Conservation (phyloP, 2,888 invertebrate genomes). For the Esperia sulphurella region DNA sequence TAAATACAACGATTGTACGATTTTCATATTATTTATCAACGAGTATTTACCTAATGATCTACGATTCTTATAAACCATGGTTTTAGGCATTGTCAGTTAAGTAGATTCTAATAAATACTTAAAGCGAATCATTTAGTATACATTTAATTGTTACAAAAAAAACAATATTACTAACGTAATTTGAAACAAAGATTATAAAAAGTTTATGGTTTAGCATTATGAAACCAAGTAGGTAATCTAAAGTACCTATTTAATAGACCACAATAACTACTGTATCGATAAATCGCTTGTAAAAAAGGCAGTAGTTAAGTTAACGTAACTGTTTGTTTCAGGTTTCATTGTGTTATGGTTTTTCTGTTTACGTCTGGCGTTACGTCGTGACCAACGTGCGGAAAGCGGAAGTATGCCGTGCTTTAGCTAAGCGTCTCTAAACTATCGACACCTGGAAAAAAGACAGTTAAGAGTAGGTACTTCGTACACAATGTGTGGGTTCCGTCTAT, state of each 20-base stretch:
- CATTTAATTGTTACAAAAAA: too few relatives aligned
- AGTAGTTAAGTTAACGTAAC: constrained; percentile 6
- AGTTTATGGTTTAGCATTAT: too few relatives aligned
- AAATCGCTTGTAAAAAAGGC: constrained; percentile 1
- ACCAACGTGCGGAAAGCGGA: constrained; percentile 41
- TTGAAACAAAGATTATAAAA: too few relatives aligned
- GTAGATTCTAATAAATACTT: too few relatives aligned
- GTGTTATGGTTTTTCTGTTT: constrained; percentile 1
- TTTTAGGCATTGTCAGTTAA: too few relatives aligned
- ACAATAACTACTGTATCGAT: background rate
- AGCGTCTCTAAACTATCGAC: constrained; percentile 1
- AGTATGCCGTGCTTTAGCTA: constrained; percentile 17
- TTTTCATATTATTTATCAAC: too few relatives aligned
- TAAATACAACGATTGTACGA: too few relatives aligned
- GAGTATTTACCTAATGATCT: too few relatives aligned
- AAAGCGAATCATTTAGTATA: too few relatives aligned
- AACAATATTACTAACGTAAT: too few relatives aligned
- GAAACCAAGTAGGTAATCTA: too few relatives aligned
- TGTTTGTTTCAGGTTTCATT: background rate
- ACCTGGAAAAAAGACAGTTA: background rate
- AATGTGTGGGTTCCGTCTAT: background rate
- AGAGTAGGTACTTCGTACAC: background rate
- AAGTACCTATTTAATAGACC: background rate
- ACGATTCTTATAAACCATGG: too few relatives aligned
- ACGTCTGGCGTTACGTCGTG: constrained; percentile 13